These are phyloP conservation scores for Eptesicus fuscus DNA, from an alignment of 2,113 vertebrate genomes.

Conservation along the genomic window DNA sequence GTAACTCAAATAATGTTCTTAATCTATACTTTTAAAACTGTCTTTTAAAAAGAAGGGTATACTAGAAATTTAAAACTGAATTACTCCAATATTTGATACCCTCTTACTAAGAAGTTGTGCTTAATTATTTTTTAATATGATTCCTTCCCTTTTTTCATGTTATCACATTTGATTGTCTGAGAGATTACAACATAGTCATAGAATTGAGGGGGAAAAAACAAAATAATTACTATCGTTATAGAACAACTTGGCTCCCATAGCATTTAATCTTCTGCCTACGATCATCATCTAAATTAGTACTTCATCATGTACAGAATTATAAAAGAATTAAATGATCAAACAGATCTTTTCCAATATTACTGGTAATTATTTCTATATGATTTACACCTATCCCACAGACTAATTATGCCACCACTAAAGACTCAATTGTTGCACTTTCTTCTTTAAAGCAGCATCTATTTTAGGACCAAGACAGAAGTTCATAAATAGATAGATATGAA, in stretches of 20 bases:
- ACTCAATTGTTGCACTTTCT: conserved; percentile 1
- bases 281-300: conserved; percentile 26
- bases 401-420: conserved; percentile 29
- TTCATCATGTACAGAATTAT: conserved; percentile 1
- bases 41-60: conserved; percentile 11
- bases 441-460: conserved; percentile 43
- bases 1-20: conserved; percentile 41
- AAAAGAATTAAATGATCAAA: conserved; percentile 35
- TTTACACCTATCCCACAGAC: conserved; percentile 6
- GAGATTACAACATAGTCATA: conserved; percentile 44
- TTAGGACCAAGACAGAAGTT: conserved; percentile 37
- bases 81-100: neutral
- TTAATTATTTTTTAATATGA: conserved; percentile 31
- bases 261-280: conserved; percentile 21
- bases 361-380: conserved; percentile 18
- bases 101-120: neutral
- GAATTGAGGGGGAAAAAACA: neutral
- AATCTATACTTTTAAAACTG: conserved; percentile 59
- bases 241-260: neutral
- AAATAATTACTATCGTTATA: conserved; percentile 26
- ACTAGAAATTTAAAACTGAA: conserved; percentile 50
- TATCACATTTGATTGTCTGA: conserved; percentile 44
- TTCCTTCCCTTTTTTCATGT: conserved; percentile 13
- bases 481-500: conserved; percentile 3
- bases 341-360: conserved; percentile 23